Evolutionary conservation across 2,888 invertebrate species (phyloP).

Genomic region (Cosmopolites sordidus): DNA sequence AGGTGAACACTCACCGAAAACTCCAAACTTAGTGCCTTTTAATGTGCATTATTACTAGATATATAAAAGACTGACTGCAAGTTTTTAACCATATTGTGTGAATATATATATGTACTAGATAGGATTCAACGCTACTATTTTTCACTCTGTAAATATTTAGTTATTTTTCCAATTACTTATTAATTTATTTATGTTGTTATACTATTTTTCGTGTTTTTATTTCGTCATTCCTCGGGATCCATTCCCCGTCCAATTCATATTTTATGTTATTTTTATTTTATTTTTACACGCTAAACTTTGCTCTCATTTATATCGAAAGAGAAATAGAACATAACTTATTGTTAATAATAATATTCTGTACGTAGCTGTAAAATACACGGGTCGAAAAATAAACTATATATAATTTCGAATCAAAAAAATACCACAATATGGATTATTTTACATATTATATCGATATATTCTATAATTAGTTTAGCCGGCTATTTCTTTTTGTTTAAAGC

Average conservation of each 20-base stretch:
- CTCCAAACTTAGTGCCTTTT: conserved; percentile 29
- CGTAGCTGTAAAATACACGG: conserved; percentile 1
- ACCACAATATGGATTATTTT: neutral
- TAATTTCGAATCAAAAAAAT: neutral
- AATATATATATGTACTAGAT: neutral
- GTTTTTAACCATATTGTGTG: conserved; percentile 4
- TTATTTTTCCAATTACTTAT: conserved; percentile 28
- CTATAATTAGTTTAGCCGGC: neutral
- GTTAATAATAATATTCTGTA: conserved; percentile 24
- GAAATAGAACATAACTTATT: conserved; percentile 22
- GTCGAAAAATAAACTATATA: neutral
- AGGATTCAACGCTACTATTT: neutral
- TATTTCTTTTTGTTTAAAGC: neutral
- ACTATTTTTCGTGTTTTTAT: conserved; percentile 30
- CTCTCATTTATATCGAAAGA: neutral
- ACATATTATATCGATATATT: neutral
- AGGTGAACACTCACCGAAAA: no score
- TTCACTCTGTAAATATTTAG: conserved; percentile 11
- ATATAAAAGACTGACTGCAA: conserved; percentile 33
- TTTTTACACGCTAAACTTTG: neutral
- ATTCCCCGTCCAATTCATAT: conserved; percentile 15
- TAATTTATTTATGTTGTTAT: conserved; percentile 39
- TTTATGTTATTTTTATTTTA: conserved; percentile 29
- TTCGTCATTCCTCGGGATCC: conserved; percentile 41
- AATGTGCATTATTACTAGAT: conserved; percentile 23